phyloP scores from a whole-genome alignment of 1,140 invertebrate genomes.

The Papilio glaucus region DNA sequence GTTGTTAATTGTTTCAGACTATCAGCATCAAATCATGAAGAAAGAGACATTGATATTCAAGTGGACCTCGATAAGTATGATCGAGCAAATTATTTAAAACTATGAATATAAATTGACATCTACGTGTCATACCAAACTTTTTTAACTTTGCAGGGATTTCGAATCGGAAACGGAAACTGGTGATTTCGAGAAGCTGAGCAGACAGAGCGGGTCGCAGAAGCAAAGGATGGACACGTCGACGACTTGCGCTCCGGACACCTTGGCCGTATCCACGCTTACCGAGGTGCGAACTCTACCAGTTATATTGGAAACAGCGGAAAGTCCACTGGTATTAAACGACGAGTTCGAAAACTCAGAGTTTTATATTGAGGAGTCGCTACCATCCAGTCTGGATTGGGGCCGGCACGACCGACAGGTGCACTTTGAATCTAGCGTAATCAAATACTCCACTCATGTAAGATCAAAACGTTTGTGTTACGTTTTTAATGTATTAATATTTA shows the following conservation, averaged over 20 bases:
- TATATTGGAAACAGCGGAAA: constrained; percentile 59
- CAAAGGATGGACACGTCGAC: constrained; percentile 63
- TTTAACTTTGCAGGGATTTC: constrained; percentile 83
- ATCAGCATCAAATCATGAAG: constrained; percentile 56
- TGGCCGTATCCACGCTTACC: constrained; percentile 68
- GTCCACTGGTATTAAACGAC: constrained; percentile 52
- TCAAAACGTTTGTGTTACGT: background rate
- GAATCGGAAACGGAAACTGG: constrained; percentile 93
- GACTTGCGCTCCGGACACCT: constrained; percentile 61
- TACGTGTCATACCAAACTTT: too few species aligned
- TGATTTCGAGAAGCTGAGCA: constrained; percentile 90
- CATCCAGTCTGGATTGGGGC: constrained; percentile 87
- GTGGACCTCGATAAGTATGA: constrained; percentile 73
- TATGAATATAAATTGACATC: background rate
- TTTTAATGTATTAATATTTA: too few species aligned
- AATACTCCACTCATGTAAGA: constrained; percentile 56
- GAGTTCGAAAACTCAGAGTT: constrained; percentile 92
- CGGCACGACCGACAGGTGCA: constrained; percentile 78
- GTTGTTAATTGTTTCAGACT: constrained; percentile 55
- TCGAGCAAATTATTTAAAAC: constrained; percentile 8
- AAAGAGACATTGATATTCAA: constrained; percentile 67
- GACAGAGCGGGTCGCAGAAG: constrained; percentile 84
- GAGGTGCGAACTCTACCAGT: constrained; percentile 73
- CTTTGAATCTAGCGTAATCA: constrained; percentile 54
- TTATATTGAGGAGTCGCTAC: constrained; percentile 93